Percentiles rank a stretch among this genome's conserved stretches.
phyloP scores from a whole-genome alignment of 1,140 invertebrate genomes.

The Amphibalanus amphitrite region DNA sequence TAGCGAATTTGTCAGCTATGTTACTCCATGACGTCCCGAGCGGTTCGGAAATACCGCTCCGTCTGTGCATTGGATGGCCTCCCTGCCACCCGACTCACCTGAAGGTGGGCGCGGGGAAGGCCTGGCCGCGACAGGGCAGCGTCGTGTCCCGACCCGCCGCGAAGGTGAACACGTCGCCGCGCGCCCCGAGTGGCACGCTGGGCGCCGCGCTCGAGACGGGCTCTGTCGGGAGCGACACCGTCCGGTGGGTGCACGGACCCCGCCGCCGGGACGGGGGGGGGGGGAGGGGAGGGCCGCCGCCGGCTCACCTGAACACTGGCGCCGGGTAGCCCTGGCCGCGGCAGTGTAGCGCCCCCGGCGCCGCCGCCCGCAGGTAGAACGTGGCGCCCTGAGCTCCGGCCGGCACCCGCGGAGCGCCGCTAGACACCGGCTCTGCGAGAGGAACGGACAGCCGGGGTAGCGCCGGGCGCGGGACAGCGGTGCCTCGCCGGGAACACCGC shows the following conservation, averaged over 20 bases:
- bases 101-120: constrained; percentile 14
- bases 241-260: too few species aligned
- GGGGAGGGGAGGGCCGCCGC: too few species aligned
- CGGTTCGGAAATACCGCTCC: too few species aligned
- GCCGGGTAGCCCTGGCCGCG: too few species aligned
- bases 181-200: constrained; percentile 11
- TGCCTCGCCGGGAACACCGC: neutral
- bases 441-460: constrained; percentile 25
- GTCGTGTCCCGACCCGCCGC: constrained; percentile 6
- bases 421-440: constrained; percentile 37
- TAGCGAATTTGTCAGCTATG: too few species aligned
- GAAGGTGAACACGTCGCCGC: constrained; percentile 11
- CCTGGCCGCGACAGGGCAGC: constrained; percentile 14
- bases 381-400: constrained; percentile 23
- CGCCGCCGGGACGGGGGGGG: too few species aligned
- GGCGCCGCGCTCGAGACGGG: constrained; percentile 14
- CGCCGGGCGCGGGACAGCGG: neutral
- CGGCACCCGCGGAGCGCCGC: constrained; percentile 38
- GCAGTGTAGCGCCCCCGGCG: constrained; percentile 52
- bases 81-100: constrained; percentile 17
- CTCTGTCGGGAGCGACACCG: constrained; percentile 9
- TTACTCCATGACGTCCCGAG: too few species aligned
- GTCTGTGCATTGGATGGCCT: too few species aligned
- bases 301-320: constrained; percentile 39
- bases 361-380: constrained; percentile 35